A percentile compares a stretch with the other conserved stretches of the same genome.
phyloP scores from a whole-genome alignment of 2,797 vertebrate genomes.

The Steatocranus sp. region DNA sequence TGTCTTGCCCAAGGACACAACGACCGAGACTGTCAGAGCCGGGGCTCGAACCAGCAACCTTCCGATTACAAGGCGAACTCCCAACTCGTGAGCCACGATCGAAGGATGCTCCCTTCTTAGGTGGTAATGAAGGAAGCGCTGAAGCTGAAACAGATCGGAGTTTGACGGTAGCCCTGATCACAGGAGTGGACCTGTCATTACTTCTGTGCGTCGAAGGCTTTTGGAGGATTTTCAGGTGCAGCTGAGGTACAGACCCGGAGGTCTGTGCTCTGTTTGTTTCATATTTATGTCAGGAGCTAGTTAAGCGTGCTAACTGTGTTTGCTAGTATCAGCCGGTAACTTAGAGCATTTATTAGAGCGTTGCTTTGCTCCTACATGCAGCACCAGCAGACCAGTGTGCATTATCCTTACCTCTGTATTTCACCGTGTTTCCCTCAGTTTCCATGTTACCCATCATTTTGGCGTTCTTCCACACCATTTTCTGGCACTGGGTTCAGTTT shows the following conservation, averaged over 20 bases:
- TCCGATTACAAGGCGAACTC: too few relatives aligned
- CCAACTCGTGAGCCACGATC: too few relatives aligned
- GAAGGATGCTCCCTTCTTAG: background rate
- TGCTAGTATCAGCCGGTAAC: background rate
- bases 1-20: too few relatives aligned
- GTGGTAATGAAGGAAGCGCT: background rate
- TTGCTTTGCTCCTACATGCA: background rate
- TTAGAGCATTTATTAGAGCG: fast-evolving
- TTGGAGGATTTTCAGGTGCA: background rate
- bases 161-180: background rate
- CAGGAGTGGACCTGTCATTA: too few relatives aligned
- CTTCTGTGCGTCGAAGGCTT: fast-evolving
- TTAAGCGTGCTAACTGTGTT: background rate
- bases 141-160: background rate
- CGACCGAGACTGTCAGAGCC: too few relatives aligned
- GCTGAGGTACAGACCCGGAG: too few relatives aligned
- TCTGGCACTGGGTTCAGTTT: background rate
- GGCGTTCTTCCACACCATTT: background rate
- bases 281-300: background rate
- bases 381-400: background rate
- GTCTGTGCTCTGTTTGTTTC: fast-evolving
- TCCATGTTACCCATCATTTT: background rate
- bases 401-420: background rate
- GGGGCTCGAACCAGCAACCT: too few relatives aligned
- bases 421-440: background rate